Conservation (phyloP, 2,888 invertebrate genomes). For the Monoplex corrugatus region DNA sequence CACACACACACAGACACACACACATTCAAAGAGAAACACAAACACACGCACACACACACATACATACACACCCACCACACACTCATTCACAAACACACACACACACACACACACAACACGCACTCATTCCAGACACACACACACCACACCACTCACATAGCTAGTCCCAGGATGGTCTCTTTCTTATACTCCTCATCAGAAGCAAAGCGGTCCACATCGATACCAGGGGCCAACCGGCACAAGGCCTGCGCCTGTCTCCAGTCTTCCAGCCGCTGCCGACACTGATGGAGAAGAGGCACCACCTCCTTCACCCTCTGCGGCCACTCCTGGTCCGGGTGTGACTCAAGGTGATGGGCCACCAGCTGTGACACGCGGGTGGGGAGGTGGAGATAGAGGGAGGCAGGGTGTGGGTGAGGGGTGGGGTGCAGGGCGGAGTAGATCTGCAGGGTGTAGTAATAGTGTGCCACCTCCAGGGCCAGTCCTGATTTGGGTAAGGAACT, state of each 20-base stretch:
- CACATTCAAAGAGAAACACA: background rate
- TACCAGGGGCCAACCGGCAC: slow-evolving; percentile 80
- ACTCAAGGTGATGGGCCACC: slow-evolving; percentile 66
- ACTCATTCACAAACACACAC: background rate
- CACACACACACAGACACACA: background rate
- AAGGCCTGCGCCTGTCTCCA: slow-evolving; percentile 82
- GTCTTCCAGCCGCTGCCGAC: slow-evolving; percentile 80
- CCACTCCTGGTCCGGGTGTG: slow-evolving; percentile 64
- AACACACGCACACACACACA: background rate
- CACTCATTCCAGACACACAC: background rate
- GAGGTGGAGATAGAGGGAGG: slow-evolving; percentile 64
- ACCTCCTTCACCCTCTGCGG: slow-evolving; percentile 62
- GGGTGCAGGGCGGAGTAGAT: slow-evolving; percentile 69
- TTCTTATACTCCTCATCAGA: slow-evolving; percentile 82
- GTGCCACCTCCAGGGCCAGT: slow-evolving; percentile 81
- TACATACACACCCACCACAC: background rate
- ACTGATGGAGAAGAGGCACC: slow-evolving; percentile 75
- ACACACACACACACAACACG: background rate
- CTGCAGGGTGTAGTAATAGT: slow-evolving; percentile 81
- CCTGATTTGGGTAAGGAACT: slow-evolving; percentile 79
- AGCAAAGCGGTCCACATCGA: slow-evolving; percentile 83
- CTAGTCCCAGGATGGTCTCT: slow-evolving; percentile 84
- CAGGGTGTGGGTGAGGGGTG: slow-evolving; percentile 58
- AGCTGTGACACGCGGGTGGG: slow-evolving; percentile 70
- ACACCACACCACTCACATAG: slow-evolving; percentile 81